Evolutionary conservation across 2,888 invertebrate genomes (phyloP), one percentile per base, ranked within the genome.

Genomic region (Venustoraphidia nigricollis): DNA sequence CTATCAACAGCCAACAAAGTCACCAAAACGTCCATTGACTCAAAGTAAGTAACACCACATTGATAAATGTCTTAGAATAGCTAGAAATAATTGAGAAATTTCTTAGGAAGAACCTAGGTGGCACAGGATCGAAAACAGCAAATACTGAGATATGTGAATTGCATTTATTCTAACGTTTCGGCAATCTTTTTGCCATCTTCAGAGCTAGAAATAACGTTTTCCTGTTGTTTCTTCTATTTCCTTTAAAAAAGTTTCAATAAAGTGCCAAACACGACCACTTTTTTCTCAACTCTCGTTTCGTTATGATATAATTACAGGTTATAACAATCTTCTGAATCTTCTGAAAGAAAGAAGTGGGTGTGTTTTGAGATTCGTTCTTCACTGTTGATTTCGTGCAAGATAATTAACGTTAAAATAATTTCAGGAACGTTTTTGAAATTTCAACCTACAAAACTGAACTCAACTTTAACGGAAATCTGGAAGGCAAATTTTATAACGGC

Each of bases 1-100:
- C 56, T 86, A 38, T 74, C 75, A 36, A 83, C 86, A 0, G 71
- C 75, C 52, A 77, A 75, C 47, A 75, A 73, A 52, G 53, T 72
- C 1, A 72, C 66, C 36, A 68, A 68, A 6, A 66, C 67, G 8
- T 66, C 70, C 2, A 40, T 83, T 1, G 76, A 79, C 27, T 76
- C 83, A 1, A 83, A 80, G 76, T 77, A 63, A 66, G 73, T 66
- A 13, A 1, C 6, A 27, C 1, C 6, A 27, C 27, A 3, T 27
- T 27, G 6, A 6, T 27, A 6, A 27, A 27, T 6, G 6, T 27
- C 27, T 27, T 27, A 27, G 27, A 27, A 27, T 27, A 17, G 5
- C 27, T 27, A 6, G 36, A 45, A 40, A 10, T n/a, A n/a, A n/a
- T n/a, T n/a, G n/a, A n/a, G n/a, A n/a, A n/a, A n/a, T n/a, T n/a